These are phyloP conservation scores for Empis livida DNA, from an alignment of 2,888 invertebrate species.

Conservation along the genomic window DNA sequence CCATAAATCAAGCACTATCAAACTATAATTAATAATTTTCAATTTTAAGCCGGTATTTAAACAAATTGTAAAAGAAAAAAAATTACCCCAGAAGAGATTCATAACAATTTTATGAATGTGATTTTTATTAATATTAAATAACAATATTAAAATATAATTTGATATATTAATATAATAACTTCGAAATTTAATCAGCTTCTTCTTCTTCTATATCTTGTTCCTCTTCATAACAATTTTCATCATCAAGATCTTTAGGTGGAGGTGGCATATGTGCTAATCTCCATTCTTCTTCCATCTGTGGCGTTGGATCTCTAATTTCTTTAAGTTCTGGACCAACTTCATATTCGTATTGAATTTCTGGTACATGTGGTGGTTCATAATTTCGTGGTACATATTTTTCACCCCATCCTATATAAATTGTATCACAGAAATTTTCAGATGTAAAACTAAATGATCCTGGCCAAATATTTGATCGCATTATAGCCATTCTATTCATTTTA, in stretches of 20 bases:
- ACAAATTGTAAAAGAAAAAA: no score
- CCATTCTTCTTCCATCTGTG: slow-evolving; percentile 65
- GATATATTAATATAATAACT: no score
- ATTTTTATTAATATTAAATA: no score
- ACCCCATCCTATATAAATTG: slow-evolving; percentile 70
- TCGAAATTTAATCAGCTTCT: no score
- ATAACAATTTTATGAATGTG: no score
- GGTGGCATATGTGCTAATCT: slow-evolving; percentile 45
- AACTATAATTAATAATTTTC: no score
- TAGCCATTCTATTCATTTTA: slow-evolving; percentile 51
- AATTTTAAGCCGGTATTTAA: no score
- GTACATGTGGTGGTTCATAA: slow-evolving; percentile 57
- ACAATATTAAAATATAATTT: no score
- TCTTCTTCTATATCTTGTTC: slow-evolving; percentile 25
- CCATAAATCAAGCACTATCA: no score
- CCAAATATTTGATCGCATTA: slow-evolving; percentile 68
- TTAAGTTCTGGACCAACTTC: slow-evolving; percentile 58
- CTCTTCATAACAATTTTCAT: slow-evolving; percentile 39
- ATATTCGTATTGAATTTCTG: slow-evolving; percentile 58
- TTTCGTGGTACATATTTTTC: slow-evolving; percentile 57
- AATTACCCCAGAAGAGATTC: no score
- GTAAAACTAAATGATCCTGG: slow-evolving; percentile 74
- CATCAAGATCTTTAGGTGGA: slow-evolving; percentile 34
- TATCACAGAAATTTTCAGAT: slow-evolving; percentile 46
- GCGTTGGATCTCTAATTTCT: slow-evolving; percentile 68